A percentile compares a stretch with the other conserved stretches of the same genome.
Evolutionary conservation across 2,888 invertebrate genomes (phyloP).

Genomic region (Drosophila vallismaia): DNA sequence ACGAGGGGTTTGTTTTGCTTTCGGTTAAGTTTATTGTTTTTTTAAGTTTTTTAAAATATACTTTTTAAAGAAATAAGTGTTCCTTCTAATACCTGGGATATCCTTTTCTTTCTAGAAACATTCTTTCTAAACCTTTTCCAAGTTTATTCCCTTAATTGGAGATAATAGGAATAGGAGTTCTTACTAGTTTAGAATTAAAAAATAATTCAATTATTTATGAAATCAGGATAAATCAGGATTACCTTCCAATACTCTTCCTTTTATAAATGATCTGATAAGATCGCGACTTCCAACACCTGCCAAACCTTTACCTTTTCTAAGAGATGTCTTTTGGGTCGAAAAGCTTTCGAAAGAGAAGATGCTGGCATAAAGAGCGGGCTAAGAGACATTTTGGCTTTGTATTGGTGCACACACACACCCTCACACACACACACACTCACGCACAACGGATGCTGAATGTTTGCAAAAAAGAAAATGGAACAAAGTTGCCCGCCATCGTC

Average conservation of each 20-base stretch:
- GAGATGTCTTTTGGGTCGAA: neutral
- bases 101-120: too few relatives aligned
- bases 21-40: slow-evolving; percentile 24
- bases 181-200: too few relatives aligned
- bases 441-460: slow-evolving; percentile 64
- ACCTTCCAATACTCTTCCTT: too few relatives aligned
- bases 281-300: neutral
- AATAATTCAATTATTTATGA: too few relatives aligned
- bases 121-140: too few relatives aligned
- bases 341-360: neutral
- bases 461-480: slow-evolving; percentile 51
- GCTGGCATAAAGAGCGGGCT: neutral
- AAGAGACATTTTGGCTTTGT: slow-evolving; percentile 16
- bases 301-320: neutral
- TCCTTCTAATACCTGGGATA: too few relatives aligned
- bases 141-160: too few relatives aligned
- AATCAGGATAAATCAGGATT: too few relatives aligned
- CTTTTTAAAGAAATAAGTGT: too few relatives aligned
- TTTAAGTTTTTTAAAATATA: too few relatives aligned
- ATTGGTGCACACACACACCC: slow-evolving; percentile 33
- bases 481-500: slow-evolving; percentile 49
- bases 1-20: slow-evolving; percentile 35
- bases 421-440: neutral
- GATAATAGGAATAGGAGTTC: too few relatives aligned
- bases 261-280: neutral